Evolutionary conservation across 2,888 invertebrate species (phyloP).

Genomic region (Eupithecia insigniata): DNA sequence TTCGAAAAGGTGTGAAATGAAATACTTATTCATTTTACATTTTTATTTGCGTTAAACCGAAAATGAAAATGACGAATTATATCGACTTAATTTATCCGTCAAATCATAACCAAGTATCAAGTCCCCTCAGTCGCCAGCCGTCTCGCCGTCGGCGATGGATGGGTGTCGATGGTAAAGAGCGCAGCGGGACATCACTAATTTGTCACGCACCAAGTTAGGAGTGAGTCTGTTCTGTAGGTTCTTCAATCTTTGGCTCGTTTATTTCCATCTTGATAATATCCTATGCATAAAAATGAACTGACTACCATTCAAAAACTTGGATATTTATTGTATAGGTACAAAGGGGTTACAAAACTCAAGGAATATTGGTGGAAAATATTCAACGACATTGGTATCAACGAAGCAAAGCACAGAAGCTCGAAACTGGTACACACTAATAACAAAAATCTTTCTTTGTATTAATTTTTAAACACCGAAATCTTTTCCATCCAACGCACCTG

Average conservation of each 20-base stretch:
- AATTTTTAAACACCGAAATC: not conserved
- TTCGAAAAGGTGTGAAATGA: too few relatives aligned
- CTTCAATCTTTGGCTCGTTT: not conserved
- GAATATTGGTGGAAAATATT: too few relatives aligned
- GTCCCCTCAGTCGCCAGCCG: slow-evolving; percentile 6
- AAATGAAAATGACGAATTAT: not conserved
- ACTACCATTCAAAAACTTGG: too few relatives aligned
- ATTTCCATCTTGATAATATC: not conserved
- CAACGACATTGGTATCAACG: too few relatives aligned
- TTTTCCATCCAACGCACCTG: not conserved
- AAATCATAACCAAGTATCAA: slow-evolving; percentile 47
- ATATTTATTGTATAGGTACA: too few relatives aligned
- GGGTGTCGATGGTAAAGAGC: slow-evolving; percentile 57
- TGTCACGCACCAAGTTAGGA: slow-evolving; percentile 59
- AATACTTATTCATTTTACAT: not conserved
- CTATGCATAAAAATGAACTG: too few relatives aligned
- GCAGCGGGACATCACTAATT: slow-evolving; percentile 64
- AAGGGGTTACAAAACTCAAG: too few relatives aligned
- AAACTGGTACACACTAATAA: too few relatives aligned
- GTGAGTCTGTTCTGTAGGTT: not conserved
- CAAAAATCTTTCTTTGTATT: not conserved
- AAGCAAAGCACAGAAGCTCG: too few relatives aligned
- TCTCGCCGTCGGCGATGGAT: slow-evolving; percentile 34
- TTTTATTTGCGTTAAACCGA: not conserved
- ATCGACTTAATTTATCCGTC: not conserved